Evolutionary conservation across 2,888 invertebrate genomes (phyloP).

Genomic region (Chironomus tentans): DNA sequence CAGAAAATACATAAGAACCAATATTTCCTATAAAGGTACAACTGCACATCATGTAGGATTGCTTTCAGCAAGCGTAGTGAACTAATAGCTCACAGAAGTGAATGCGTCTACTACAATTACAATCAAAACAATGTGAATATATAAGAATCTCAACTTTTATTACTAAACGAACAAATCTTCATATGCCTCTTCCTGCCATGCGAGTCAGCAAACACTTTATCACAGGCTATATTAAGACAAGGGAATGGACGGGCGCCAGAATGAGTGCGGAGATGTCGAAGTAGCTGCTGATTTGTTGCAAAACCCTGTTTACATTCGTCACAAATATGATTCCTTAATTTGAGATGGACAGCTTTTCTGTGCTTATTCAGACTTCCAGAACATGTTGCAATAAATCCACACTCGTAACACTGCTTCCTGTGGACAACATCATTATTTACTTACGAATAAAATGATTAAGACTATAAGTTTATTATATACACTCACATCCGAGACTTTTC

Average conservation of each 20-base stretch:
- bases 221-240: neutral
- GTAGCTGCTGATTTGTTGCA: neutral
- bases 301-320: neutral
- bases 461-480: neutral
- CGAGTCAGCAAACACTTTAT: neutral
- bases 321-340: neutral
- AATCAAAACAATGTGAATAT: neutral
- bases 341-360: neutral
- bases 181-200: neutral
- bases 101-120: neutral
- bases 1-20: too few species aligned
- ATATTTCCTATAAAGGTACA: neutral
- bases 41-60: neutral
- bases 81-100: neutral
- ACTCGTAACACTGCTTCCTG: neutral
- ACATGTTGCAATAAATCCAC: neutral
- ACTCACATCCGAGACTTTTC: neutral
- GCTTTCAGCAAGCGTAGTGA: neutral
- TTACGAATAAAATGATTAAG: neutral
- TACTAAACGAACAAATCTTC: neutral
- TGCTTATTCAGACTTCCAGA: neutral
- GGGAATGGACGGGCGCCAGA: neutral
- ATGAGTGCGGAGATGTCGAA: neutral
- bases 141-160: neutral
- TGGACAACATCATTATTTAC: neutral